phyloP scores from a whole-genome alignment of 1,140 invertebrate genomes.

The Chymomyza costata region DNA sequence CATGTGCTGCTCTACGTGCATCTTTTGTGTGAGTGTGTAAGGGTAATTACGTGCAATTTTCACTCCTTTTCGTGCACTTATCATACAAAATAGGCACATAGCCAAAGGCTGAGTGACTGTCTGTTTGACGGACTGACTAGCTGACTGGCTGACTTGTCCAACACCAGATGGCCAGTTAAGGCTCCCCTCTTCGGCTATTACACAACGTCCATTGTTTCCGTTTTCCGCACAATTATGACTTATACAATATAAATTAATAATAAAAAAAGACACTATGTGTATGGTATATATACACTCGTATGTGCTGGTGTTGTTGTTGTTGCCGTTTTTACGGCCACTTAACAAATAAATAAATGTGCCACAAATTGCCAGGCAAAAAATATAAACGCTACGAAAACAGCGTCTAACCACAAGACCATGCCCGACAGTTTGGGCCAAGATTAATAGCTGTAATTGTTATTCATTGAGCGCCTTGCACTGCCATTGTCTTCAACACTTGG shows the following conservation, averaged over 20 bases:
- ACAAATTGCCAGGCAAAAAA: slow-evolving; percentile 56
- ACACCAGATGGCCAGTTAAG: slow-evolving; percentile 34
- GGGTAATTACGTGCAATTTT: slow-evolving; percentile 69
- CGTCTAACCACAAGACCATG: slow-evolving; percentile 51
- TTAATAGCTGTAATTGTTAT: slow-evolving; percentile 72
- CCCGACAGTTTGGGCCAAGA: slow-evolving; percentile 55
- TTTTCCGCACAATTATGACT: slow-evolving; percentile 73
- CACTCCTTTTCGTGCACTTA: slow-evolving; percentile 56
- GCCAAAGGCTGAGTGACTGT: slow-evolving; percentile 32
- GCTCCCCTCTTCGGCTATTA: slow-evolving; percentile 49
- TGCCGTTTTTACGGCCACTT: slow-evolving; percentile 69
- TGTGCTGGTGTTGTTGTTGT: slow-evolving; percentile 31
- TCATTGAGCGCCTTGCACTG: slow-evolving; percentile 67
- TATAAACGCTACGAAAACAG: slow-evolving; percentile 12
- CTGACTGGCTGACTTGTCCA: slow-evolving; percentile 26
- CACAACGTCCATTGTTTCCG: slow-evolving; percentile 73
- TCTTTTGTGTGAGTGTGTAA: slow-evolving; percentile 30
- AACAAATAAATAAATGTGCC: slow-evolving; percentile 71
- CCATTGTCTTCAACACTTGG: slow-evolving; percentile 69
- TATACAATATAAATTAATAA: slow-evolving; percentile 66
- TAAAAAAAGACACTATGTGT: slow-evolving; percentile 29
- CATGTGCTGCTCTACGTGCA: slow-evolving; percentile 12
- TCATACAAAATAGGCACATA: slow-evolving; percentile 20
- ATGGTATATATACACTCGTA: slow-evolving; percentile 35
- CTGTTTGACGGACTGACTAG: slow-evolving; percentile 30